These are phyloP conservation scores for Tautogolabrus adspersus DNA, from an alignment of 2,113 vertebrate species.

Conservation along the genomic window DNA sequence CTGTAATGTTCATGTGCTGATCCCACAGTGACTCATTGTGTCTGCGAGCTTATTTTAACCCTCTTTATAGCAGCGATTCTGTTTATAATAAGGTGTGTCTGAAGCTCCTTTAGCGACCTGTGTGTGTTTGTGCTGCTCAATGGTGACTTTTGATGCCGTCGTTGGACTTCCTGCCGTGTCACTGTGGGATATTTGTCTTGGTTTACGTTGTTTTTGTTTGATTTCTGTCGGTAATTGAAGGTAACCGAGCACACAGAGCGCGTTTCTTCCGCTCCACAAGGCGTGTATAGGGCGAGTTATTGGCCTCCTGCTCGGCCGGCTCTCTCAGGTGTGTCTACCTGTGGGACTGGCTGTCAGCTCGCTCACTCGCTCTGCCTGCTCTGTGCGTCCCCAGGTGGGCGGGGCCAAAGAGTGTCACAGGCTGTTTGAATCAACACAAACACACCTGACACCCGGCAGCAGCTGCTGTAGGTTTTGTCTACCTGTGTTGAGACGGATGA, in stretches of 20 bases:
- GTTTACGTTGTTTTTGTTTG: too few relatives aligned
- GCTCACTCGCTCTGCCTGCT: slow-evolving; percentile 37
- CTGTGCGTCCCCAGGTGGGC: slow-evolving; percentile 40
- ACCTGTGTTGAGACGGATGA: not conserved
- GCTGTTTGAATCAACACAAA: slow-evolving; percentile 37
- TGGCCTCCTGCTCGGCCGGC: slow-evolving; percentile 46
- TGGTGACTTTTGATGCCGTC: not conserved
- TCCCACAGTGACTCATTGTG: slow-evolving; percentile 14
- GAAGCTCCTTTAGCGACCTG: not conserved
- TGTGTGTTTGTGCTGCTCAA: not conserved
- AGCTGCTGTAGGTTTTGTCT: slow-evolving; percentile 16
- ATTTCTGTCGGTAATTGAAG: not conserved
- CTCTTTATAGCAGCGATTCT: not conserved
- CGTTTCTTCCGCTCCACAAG: too few relatives aligned
- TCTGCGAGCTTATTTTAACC: not conserved
- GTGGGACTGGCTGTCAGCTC: slow-evolving; percentile 59
- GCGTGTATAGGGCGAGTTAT: too few relatives aligned
- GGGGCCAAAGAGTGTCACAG: slow-evolving; percentile 16
- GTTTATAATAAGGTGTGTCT: slow-evolving; percentile 28
- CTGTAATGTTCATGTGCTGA: not conserved
- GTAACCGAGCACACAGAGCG: not conserved
- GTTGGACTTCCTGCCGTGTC: too few relatives aligned
- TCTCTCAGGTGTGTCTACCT: slow-evolving; percentile 78
- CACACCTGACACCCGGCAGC: slow-evolving; percentile 42
- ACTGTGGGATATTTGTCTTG: too few relatives aligned